Base-by-base conservation (phyloP, 1,140 invertebrate species). In the Phymastichus coffea region DNA sequence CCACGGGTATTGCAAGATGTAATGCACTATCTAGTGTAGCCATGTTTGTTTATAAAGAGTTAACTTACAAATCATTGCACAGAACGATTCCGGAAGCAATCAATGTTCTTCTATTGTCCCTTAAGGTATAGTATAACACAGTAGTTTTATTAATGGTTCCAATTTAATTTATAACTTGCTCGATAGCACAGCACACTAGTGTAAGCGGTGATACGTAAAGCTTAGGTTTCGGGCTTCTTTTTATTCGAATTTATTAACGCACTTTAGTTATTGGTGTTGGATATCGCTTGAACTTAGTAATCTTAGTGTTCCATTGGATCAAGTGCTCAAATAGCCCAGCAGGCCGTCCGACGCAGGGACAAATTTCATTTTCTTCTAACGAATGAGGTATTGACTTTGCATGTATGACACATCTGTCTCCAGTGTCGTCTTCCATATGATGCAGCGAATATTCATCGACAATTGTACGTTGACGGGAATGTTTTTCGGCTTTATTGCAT, bases 11-110 rank as follows among this genome's bases (percentile, higher is more conserved):
- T 67, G 95, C 94, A 17, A 86, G 94, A 55, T 96, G 92, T 71
- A 88, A 96, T 61, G 93, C 94, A 17, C 81, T 98, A 2, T 93
- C 91, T 38, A 89, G 91, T 61, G 84, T 98, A 40, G 91, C 92
- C 7, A 90, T 94, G 70, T 95, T 90, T 80, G 78, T 93, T 22
- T 91, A 93, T 66, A 83, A 89, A 73, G 89, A 93, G 74, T 74
- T 93, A 1, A 83, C 80, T 4, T 85, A 87, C 69, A 83, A 83
- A 54, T 83, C 80, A 14, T 74, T 72, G 57, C 87, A 93, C 79
- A 80, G 86, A 19, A 87, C 88, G 65, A 83, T 93, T 28, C 86
- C 89, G 14, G 90, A 95, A 70, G 92, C 93, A 55, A 83, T 97
- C 46, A 88, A 88, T 59, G 89, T 95, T 60, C 82, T 98, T 58